Conservation (phyloP, 2,888 invertebrate species). For the Rhaphigaster nebulosa region DNA sequence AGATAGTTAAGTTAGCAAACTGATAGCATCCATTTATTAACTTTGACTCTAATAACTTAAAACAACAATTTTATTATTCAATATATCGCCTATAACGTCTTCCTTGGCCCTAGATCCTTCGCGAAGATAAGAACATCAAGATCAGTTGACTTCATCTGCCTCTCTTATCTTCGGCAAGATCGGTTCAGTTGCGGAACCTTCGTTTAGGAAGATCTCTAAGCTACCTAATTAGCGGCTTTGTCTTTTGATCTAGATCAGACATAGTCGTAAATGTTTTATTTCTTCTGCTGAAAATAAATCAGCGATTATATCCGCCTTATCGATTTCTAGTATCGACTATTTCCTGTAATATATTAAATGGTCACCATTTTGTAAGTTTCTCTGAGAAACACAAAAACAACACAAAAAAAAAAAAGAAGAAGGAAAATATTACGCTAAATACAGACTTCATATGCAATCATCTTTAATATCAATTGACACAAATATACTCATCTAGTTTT, state of each 20-base stretch:
- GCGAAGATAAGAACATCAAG: background rate
- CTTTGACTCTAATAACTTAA: background rate
- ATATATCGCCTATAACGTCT: background rate
- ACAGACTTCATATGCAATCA: no score
- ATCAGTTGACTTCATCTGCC: background rate
- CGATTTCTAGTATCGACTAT: background rate
- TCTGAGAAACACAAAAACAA: background rate
- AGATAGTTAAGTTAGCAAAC: background rate
- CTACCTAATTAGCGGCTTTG: background rate
- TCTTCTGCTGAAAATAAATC: background rate
- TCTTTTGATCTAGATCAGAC: background rate
- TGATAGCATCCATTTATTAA: background rate
- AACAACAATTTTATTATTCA: background rate
- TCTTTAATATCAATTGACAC: no score
- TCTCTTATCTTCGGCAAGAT: background rate
- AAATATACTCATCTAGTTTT: no score
- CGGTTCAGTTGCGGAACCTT: background rate
- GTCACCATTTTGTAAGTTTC: background rate
- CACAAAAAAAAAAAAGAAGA: no score
- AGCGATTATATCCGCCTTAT: background rate
- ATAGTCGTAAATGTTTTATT: background rate
- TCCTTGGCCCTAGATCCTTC: background rate
- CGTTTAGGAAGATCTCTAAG: background rate
- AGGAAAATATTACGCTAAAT: no score
- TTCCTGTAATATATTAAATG: background rate